These are phyloP conservation scores for Gobius niger DNA, from an alignment of 2,113 vertebrate genomes.

Conservation along the genomic window DNA sequence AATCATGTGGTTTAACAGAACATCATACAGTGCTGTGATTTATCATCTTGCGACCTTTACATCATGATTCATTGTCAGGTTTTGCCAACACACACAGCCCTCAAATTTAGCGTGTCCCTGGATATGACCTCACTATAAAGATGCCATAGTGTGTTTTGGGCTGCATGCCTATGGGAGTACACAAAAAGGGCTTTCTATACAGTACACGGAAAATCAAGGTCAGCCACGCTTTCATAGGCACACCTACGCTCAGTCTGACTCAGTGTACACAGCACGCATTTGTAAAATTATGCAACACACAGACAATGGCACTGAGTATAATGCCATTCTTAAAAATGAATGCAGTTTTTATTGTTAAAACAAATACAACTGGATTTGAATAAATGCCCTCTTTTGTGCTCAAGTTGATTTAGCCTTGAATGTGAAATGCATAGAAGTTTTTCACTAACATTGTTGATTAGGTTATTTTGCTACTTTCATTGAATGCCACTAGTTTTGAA, in stretches of 20 bases:
- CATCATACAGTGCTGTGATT: not conserved
- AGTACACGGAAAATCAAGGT: constrained; percentile 5
- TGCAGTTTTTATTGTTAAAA: not conserved
- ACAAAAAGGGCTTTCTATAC: not conserved
- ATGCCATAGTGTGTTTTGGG: not conserved
- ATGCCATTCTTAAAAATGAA: not conserved
- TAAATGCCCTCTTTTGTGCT: not conserved
- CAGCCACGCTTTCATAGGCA: not conserved
- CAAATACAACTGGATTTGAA: not conserved
- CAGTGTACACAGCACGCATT: not conserved
- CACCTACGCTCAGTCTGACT: not conserved
- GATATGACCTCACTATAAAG: constrained; percentile 5
- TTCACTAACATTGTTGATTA: constrained; percentile 1
- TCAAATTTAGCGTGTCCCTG: not conserved
- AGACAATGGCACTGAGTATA: not conserved
- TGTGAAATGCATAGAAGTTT: not conserved
- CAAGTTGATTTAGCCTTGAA: not conserved
- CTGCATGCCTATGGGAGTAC: not conserved
- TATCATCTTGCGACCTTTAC: not conserved
- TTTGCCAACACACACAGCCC: not conserved
- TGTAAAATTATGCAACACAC: not conserved
- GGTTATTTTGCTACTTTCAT: constrained; percentile 4
- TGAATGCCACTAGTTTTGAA: constrained; percentile 23
- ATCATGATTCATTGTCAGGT: not conserved
- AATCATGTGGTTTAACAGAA: not conserved